Percentiles rank a stretch among this genome's conserved stretches.
These are phyloP conservation scores for Schlechtendalia chinensis DNA, from an alignment of 1,140 invertebrate species.

Conservation along the genomic window DNA sequence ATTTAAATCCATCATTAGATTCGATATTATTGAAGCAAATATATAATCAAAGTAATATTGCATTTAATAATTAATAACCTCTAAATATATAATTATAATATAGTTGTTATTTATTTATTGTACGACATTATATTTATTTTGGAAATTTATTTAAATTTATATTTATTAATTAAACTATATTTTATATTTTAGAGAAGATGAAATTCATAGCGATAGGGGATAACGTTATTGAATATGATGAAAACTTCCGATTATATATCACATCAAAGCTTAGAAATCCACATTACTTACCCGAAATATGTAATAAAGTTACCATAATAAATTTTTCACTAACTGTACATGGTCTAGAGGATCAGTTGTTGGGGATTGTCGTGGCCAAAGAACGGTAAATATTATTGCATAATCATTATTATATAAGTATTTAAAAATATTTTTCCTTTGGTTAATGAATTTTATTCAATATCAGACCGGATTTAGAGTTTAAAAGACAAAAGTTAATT, in stretches of 20 bases:
- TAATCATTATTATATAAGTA: background rate
- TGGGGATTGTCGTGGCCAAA: constrained; percentile 61
- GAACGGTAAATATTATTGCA: constrained; percentile 25
- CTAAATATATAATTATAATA: background rate
- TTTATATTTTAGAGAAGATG: background rate
- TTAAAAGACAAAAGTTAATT: constrained; percentile 81
- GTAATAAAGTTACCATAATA: constrained; percentile 85
- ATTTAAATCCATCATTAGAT: constrained; percentile 81
- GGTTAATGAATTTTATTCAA: background rate
- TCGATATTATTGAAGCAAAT: constrained; percentile 80
- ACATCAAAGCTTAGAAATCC: constrained; percentile 88
- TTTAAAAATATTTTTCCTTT: background rate
- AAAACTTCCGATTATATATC: constrained; percentile 81
- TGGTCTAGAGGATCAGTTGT: constrained; percentile 85
- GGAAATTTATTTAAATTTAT: background rate
- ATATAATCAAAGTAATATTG: constrained; percentile 66
- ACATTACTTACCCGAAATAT: constrained; percentile 85
- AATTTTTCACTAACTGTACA: constrained; percentile 91
- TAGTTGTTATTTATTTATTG: no score
- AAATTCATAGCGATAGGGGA: constrained; percentile 82
- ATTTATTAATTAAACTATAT: background rate
- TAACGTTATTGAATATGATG: constrained; percentile 74
- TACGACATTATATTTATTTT: background rate
- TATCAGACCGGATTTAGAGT: constrained; percentile 76
- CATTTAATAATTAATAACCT: background rate